A percentile compares a stretch with the other conserved stretches of the same genome.
Evolutionary conservation across 2,888 invertebrate genomes (phyloP).

Genomic region (Phaedon cochleariae): DNA sequence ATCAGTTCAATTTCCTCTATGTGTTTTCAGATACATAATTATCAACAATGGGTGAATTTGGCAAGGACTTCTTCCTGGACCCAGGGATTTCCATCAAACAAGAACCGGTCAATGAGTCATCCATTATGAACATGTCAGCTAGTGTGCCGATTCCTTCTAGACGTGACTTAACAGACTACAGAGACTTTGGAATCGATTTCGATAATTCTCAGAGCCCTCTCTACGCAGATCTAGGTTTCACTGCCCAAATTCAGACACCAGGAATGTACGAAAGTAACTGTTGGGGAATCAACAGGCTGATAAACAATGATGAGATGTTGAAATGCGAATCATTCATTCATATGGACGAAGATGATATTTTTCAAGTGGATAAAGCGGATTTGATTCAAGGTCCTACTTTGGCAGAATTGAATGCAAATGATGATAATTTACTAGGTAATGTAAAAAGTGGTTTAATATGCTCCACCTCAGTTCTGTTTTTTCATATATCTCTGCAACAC

Average conservation of each 20-base stretch:
- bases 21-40: too few species aligned
- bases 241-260: constrained; percentile 55
- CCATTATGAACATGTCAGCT: constrained; percentile 65
- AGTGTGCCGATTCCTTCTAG: constrained; percentile 73
- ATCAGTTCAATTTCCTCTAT: too few species aligned
- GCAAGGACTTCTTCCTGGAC: constrained; percentile 71
- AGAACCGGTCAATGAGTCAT: constrained; percentile 65
- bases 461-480: too few species aligned
- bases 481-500: too few species aligned
- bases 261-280: constrained; percentile 61
- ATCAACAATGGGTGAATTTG: constrained; percentile 68
- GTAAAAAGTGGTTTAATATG: too few species aligned
- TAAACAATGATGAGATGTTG: constrained; percentile 48
- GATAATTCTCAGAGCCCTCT: constrained; percentile 67
- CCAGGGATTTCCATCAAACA: constrained; percentile 71
- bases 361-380: constrained; percentile 88
- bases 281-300: constrained; percentile 60
- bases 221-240: constrained; percentile 59
- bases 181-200: constrained; percentile 67
- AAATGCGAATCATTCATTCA: constrained; percentile 72
- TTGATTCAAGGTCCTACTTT: constrained; percentile 83
- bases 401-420: constrained; percentile 86
- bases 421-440: constrained; percentile 77
- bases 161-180: constrained; percentile 61
- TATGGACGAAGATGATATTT: constrained; percentile 90